Evolutionary conservation across 2,113 vertebrate species (phyloP), one percentile per base, ranked within the genome.

Genomic region (Psittacula cyanocephala): DNA sequence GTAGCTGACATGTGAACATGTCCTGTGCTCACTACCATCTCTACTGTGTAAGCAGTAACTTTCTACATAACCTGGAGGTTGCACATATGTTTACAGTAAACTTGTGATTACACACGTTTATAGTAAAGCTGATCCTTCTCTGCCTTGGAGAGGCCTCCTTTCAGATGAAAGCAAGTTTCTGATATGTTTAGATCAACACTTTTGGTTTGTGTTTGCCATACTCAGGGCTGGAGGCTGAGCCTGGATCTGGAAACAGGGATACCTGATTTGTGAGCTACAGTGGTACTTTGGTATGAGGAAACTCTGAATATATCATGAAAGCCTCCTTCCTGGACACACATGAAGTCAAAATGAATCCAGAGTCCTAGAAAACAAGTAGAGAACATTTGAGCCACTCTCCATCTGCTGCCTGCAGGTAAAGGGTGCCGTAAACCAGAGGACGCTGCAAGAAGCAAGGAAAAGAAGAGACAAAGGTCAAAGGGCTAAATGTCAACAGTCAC

Each of bases 1-100:
- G 22, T 11, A 65, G 57, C 87, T 77, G 77, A 47, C 19, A n/a
- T 6, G 11, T 0, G 2, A 46, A n/a, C n/a, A 60, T 0, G 2
- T 60, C 17, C n/a, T n/a, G 22, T 55, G 35, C 24, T 74, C 50
- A 77, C 23, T 31, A 7, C 44, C 18, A 46, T 16, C 37, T 37
- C 27, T 9, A 16, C 23, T 6, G 10, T n/a, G 31, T n/a, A 41
- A 82, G 31, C n/a, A 53, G 31, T 23, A 77, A 57, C n/a, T 39
- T 62, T 31, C 53, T 64, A 86, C 28, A 17, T 28, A 47, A 79
- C 46, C 12, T 20, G 39, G 28, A 77, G 37, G 37, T 8, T 75
- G 46, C 25, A 47, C 9, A 23, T 31, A n/a, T 11, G 7, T 60
- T 60, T 47, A 35, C 31, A 53, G 46, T 37, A 50, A 65, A 78